Base-by-base conservation (phyloP, 1,140 invertebrate species). In the Asobara japonica region DNA sequence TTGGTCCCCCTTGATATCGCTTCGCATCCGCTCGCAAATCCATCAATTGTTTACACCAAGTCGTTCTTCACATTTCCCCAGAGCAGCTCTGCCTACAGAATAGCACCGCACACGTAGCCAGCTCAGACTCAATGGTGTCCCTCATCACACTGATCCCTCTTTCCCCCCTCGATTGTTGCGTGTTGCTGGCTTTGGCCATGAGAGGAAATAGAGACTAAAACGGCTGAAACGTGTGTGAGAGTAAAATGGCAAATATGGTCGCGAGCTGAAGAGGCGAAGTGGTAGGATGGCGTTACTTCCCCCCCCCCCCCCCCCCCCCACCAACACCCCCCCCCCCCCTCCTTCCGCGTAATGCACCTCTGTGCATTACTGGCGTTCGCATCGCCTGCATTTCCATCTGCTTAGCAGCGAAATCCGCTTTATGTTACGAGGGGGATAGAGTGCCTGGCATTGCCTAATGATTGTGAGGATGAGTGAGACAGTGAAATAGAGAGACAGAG, bases 341-440 rank as follows among this genome's bases (percentile, higher is more conserved):
- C n/a, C 61, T 70, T 60, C 31, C 70, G 64, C 70, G 70, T 72
- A 72, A 72, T 72, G 45, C 56, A 70, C 61, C 56, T 48, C 76
- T 72, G 73, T 77, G 79, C 80, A 83, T 83, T 82, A 82, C 79
- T 78, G 78, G 41, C 77, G 78, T 79, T 83, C 79, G 75, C 78
- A 80, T 81, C 75, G 79, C 66, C 77, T 81, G 80, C 78, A 83
- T 85, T 83, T 83, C 80, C 81, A 83, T 86, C 83, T 84, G 83
- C 83, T 86, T 84, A 83, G 79, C 77, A 75, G 73, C 69, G 76
- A 80, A 86, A 86, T 86, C 84, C 83, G 83, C 81, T 85, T 84
- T 84, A 79, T 78, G 79, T 82, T 82, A 80, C 78, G 76, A 80
- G 77, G 78, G 78, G 82, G 41, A 45, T 79, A 81, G 75, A 79